These are phyloP conservation scores for Synergus umbraculus DNA, from an alignment of 2,888 invertebrate species.

Conservation along the genomic window DNA sequence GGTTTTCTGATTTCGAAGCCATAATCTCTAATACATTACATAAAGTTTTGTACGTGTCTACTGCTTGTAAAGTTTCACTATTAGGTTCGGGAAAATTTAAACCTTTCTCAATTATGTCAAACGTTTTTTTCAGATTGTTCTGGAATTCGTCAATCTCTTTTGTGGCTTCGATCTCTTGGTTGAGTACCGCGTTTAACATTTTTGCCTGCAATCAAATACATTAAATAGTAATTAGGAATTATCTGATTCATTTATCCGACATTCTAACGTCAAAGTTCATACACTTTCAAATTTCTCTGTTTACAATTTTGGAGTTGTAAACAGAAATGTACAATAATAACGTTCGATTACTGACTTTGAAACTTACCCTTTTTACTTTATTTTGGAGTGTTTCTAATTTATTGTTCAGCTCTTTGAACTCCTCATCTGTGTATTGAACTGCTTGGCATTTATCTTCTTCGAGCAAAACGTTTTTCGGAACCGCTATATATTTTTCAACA, in stretches of 20 bases:
- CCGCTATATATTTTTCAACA: constrained; percentile 36
- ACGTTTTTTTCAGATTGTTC: not conserved
- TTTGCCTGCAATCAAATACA: constrained; percentile 49
- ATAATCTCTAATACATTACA: constrained; percentile 45
- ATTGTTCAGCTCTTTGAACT: constrained; percentile 55
- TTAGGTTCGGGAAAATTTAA: constrained; percentile 24
- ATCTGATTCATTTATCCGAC: too few species aligned
- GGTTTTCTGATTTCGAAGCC: constrained; percentile 42
- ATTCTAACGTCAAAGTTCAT: too few species aligned
- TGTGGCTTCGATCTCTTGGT: constrained; percentile 44
- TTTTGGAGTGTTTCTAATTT: constrained; percentile 58
- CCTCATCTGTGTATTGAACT: constrained; percentile 58
- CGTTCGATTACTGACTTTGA: not conserved
- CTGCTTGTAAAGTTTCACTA: constrained; percentile 39
- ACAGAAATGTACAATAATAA: too few species aligned
- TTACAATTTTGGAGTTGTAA: too few species aligned
- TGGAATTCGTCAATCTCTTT: constrained; percentile 8
- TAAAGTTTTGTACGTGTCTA: constrained; percentile 47
- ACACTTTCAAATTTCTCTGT: not conserved
- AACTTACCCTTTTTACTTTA: constrained; percentile 58
- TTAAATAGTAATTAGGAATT: not conserved
- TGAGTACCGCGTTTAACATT: constrained; percentile 49
- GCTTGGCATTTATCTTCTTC: constrained; percentile 64
- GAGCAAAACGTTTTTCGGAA: constrained; percentile 63
- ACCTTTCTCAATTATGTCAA: not conserved